Evolutionary conservation across 2,797 vertebrate species (phyloP).

Genomic region (Coluber constrictor): DNA sequence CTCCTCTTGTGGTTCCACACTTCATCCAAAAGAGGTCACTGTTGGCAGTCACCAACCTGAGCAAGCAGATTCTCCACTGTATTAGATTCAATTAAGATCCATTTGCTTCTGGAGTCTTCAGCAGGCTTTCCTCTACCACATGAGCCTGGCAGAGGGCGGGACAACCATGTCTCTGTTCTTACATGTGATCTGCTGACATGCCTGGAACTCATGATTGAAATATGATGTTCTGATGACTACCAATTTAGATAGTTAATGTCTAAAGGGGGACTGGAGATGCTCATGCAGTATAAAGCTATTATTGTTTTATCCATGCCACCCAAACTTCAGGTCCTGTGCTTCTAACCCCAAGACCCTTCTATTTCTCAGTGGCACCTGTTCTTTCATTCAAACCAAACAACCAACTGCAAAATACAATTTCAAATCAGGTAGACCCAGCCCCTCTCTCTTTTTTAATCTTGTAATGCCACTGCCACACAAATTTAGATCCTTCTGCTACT

Average conservation of each 20-base stretch:
- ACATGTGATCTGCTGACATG: neutral
- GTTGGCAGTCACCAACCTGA: neutral
- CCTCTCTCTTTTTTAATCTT: neutral
- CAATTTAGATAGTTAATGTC: neutral
- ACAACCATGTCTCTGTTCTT: neutral
- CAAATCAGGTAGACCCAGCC: neutral
- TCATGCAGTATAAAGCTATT: neutral
- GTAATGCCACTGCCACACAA: neutral
- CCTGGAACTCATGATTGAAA: neutral
- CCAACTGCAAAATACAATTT: neutral
- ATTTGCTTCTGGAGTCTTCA: neutral
- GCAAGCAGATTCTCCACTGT: neutral
- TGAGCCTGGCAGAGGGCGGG: neutral
- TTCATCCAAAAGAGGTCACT: slow-evolving; percentile 30
- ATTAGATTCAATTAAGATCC: neutral
- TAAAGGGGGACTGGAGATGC: neutral
- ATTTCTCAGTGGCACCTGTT: neutral
- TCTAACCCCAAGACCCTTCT: neutral
- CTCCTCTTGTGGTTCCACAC: neutral
- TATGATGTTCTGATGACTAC: neutral
- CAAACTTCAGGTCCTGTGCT: neutral
- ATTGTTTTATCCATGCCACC: neutral
- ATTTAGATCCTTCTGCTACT: neutral
- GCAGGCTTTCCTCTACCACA: neutral
- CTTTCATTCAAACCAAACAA: neutral